Evolutionary conservation across 2,797 vertebrate species (phyloP).

Genomic region (Diplodus puntazzo): DNA sequence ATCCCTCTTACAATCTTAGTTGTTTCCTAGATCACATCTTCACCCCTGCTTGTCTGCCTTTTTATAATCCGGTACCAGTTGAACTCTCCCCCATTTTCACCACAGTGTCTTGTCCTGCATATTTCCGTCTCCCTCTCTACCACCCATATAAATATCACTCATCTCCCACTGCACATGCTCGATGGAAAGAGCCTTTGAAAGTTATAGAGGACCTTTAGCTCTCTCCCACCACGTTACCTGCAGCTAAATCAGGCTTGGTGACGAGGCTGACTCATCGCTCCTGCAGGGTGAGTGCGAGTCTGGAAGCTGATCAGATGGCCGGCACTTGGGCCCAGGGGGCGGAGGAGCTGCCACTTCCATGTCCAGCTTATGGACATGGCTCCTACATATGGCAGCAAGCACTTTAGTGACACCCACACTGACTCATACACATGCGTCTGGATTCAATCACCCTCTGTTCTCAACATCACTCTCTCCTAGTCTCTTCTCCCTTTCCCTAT

Average conservation of each 20-base stretch:
- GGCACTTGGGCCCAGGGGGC: constrained; percentile 48
- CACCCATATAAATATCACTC: constrained; percentile 29
- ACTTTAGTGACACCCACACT: constrained; percentile 58
- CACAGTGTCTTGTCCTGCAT: constrained; percentile 24
- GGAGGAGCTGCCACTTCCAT: constrained; percentile 67
- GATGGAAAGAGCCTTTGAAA: constrained; percentile 70
- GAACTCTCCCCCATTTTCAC: constrained; percentile 20
- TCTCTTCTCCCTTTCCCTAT: neutral
- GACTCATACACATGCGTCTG: constrained; percentile 37
- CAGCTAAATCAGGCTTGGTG: constrained; percentile 68
- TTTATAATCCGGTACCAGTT: neutral
- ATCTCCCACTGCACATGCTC: constrained; percentile 23
- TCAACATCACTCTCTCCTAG: neutral
- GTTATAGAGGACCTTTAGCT: constrained; percentile 65
- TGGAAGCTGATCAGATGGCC: constrained; percentile 67
- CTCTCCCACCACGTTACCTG: constrained; percentile 38
- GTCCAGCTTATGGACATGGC: no score
- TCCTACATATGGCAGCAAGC: constrained; percentile 51
- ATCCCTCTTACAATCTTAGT: no score
- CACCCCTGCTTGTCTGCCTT: neutral
- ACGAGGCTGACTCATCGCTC: constrained; percentile 53
- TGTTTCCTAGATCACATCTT: no score
- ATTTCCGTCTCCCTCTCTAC: constrained; percentile 36
- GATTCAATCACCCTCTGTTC: constrained; percentile 27
- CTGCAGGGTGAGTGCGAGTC: constrained; percentile 65